These are phyloP conservation scores for Halotydeus destructor DNA, from an alignment of 1,140 invertebrate genomes.

Conservation along the genomic window DNA sequence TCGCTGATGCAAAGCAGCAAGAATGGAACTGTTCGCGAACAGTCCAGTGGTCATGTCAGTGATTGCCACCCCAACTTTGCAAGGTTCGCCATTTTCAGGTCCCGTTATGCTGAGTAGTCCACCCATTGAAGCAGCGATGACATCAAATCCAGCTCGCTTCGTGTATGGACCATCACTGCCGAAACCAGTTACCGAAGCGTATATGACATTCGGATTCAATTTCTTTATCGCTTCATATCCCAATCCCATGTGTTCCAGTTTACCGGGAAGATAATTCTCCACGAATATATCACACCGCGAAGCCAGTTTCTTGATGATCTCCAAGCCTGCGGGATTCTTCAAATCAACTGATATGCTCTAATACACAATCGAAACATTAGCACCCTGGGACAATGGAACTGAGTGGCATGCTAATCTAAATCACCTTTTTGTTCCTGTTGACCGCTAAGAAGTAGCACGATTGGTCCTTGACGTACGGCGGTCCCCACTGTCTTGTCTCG, in stretches of 20 bases:
- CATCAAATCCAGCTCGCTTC: constrained; percentile 73
- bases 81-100: constrained; percentile 53
- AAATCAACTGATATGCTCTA: constrained; percentile 67
- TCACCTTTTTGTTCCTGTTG: constrained; percentile 78
- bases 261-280: constrained; percentile 87
- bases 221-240: constrained; percentile 50
- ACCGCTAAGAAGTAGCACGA: constrained; percentile 64
- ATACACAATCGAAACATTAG: constrained; percentile 1
- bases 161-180: constrained; percentile 64
- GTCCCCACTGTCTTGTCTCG: constrained; percentile 76
- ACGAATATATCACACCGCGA: constrained; percentile 62
- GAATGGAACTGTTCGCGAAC: constrained; percentile 82
- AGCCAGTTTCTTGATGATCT: constrained; percentile 46
- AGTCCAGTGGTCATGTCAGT: constrained; percentile 81
- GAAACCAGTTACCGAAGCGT: constrained; percentile 80
- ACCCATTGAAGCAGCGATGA: constrained; percentile 76
- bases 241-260: constrained; percentile 48
- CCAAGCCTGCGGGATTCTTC: constrained; percentile 41
- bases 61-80: constrained; percentile 76
- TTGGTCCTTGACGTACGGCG: constrained; percentile 58
- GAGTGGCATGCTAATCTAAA: neutral
- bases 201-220: constrained; percentile 59
- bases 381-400: neutral
- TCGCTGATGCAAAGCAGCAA: constrained; percentile 65
- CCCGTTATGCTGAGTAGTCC: constrained; percentile 79